Conservation (phyloP, 2,888 invertebrate genomes). For the Cancer borealis region DNA sequence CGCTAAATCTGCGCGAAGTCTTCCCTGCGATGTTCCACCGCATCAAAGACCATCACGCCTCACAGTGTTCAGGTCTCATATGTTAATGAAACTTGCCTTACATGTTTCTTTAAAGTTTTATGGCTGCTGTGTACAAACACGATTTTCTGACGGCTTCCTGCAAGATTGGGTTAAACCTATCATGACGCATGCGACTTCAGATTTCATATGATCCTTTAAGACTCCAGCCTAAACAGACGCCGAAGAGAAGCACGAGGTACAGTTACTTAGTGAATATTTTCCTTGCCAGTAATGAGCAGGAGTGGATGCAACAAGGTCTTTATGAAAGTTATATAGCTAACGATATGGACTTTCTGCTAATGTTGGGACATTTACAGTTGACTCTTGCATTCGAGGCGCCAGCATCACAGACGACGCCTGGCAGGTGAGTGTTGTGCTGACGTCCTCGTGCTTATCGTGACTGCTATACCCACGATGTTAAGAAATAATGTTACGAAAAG, state of each 20-base stretch:
- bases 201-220: not conserved
- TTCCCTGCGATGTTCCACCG: not conserved
- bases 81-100: not conserved
- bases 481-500: too few species aligned
- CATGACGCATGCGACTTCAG: too few species aligned
- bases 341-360: not conserved
- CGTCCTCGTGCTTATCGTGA: not conserved
- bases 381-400: not conserved
- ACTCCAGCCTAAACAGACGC: not conserved
- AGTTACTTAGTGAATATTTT: too few species aligned
- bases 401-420: not conserved
- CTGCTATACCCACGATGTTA: too few species aligned
- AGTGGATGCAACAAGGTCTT: too few species aligned
- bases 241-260: not conserved
- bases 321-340: not conserved
- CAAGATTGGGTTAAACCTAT: not conserved
- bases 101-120: slow-evolving; percentile 4
- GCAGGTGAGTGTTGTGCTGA: too few species aligned
- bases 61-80: not conserved
- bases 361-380: not conserved
- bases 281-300: too few species aligned
- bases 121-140: not conserved
- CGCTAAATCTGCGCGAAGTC: not conserved
- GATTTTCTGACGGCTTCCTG: not conserved
- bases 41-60: not conserved